These are phyloP conservation scores for Xenentodon cancila DNA, from an alignment of 2,797 vertebrate genomes.

Conservation along the genomic window DNA sequence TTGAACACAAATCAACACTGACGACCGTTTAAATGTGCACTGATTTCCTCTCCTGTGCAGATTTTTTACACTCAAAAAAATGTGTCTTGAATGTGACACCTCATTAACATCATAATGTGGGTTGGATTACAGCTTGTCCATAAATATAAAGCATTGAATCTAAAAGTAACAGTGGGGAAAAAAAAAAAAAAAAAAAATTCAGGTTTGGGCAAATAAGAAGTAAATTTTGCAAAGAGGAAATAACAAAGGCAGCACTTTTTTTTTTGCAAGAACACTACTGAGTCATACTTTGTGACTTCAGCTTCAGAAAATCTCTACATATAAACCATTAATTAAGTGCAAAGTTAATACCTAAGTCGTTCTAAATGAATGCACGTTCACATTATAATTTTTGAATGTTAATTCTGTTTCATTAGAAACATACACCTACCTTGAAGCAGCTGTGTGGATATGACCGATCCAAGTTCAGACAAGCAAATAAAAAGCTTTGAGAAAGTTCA, in stretches of 20 bases:
- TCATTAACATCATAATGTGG: conserved; percentile 61
- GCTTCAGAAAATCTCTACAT: background rate
- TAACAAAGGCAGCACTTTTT: background rate
- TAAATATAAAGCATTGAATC: conserved; percentile 14
- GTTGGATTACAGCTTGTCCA: conserved; percentile 5
- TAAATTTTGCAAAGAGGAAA: conserved; percentile 9
- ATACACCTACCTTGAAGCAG: conserved; percentile 59
- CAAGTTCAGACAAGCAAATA: conserved; percentile 18
- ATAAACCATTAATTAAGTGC: background rate
- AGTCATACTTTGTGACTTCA: too few relatives aligned
- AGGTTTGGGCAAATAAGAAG: background rate
- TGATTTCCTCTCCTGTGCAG: conserved; percentile 22
- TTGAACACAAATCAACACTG: conserved; percentile 39
- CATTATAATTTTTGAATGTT: background rate
- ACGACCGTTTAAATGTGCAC: conserved; percentile 46
- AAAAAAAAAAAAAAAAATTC: too few relatives aligned
- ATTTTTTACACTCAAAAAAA: conserved; percentile 28
- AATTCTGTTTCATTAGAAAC: background rate
- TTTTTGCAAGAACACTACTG: background rate
- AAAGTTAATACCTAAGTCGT: too few relatives aligned
- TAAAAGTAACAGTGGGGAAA: background rate
- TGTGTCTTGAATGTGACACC: conserved; percentile 39
- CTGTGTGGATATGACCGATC: conserved; percentile 11
- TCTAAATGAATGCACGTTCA: background rate
- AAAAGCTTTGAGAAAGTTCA: conserved; percentile 11